These are phyloP conservation scores for Drosophila paramelanica DNA, from an alignment of 2,888 invertebrate species.

Conservation along the genomic window DNA sequence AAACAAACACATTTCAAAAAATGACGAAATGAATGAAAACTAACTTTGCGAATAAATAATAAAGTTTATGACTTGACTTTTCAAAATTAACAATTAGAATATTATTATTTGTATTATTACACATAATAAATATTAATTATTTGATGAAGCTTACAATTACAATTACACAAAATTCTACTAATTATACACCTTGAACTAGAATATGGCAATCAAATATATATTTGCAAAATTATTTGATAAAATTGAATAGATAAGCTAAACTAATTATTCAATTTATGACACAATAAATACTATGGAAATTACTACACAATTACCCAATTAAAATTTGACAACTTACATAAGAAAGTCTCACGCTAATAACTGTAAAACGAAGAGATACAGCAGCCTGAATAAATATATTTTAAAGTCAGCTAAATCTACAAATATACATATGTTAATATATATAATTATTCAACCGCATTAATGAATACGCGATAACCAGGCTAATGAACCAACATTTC, in stretches of 20 bases:
- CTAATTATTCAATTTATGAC: slow-evolving; percentile 1
- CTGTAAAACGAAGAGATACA: slow-evolving; percentile 4
- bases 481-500: slow-evolving; percentile 38
- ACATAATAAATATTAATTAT: no score
- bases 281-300: background rate
- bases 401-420: background rate
- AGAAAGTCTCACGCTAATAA: slow-evolving; percentile 14
- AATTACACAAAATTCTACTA: background rate
- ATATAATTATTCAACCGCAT: slow-evolving; percentile 36
- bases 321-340: slow-evolving; percentile 14
- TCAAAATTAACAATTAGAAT: no score
- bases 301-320: slow-evolving; percentile 11
- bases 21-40: no score
- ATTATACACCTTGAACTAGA: background rate
- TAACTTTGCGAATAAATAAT: no score
- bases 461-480: slow-evolving; percentile 37
- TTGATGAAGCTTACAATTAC: no score
- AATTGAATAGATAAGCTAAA: background rate
- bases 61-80: no score
- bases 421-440: slow-evolving; percentile 13
- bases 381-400: background rate
- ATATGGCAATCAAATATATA: background rate
- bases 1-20: no score
- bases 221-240: background rate
- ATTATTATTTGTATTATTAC: no score